A percentile compares a stretch with the other conserved stretches of the same genome.
Evolutionary conservation across 2,113 vertebrate genomes (phyloP).

Genomic region (Anthoscopus minutus): DNA sequence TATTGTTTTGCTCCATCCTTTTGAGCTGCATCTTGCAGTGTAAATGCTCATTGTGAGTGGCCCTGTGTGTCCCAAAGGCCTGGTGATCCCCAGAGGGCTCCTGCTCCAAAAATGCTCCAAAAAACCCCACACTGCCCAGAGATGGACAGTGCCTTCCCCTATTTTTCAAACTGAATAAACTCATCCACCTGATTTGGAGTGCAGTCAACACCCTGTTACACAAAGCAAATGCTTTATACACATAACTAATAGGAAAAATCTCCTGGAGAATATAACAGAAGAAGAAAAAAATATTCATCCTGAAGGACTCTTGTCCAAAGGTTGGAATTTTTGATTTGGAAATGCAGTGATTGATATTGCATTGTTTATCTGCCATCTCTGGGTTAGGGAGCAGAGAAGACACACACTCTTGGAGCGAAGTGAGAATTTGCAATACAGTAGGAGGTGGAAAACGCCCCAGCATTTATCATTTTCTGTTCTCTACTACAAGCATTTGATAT

Average conservation of each 20-base stretch:
- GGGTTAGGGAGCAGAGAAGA: not conserved
- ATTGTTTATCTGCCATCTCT: not conserved
- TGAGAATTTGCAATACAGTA: not conserved
- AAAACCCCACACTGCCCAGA: rapidly evolving
- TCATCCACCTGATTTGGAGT: not conserved
- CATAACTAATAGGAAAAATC: not conserved
- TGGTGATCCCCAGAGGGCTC: not conserved
- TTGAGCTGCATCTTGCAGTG: not conserved
- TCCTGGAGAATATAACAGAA: not conserved
- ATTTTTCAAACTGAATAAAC: not conserved
- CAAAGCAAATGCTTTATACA: not conserved
- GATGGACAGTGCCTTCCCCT: not conserved
- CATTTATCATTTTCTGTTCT: not conserved
- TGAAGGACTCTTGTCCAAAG: not conserved
- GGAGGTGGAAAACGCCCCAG: not conserved
- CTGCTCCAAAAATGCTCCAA: not conserved
- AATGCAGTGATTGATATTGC: not conserved
- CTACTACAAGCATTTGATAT: not conserved
- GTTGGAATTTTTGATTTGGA: not conserved
- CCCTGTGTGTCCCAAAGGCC: not conserved
- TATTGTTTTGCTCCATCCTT: not conserved
- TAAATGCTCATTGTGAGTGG: not conserved
- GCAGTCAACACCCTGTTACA: not conserved
- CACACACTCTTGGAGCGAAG: not conserved
- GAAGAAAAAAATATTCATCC: not conserved